Base-by-base conservation (phyloP, 2,113 vertebrate genomes). In the Numida meleagris region DNA sequence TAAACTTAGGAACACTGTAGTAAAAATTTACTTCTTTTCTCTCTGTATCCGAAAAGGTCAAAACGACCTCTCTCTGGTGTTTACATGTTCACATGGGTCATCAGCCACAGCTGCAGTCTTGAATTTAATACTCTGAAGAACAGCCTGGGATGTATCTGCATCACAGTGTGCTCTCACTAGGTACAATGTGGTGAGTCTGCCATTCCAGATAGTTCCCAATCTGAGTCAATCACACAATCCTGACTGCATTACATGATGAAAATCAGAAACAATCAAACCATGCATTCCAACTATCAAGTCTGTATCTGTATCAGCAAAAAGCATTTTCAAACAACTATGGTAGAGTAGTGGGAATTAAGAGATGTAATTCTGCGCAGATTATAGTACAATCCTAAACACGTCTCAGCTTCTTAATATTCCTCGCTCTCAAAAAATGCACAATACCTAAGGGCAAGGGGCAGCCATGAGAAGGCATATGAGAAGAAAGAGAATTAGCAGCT, bases 401-500 rank as follows among this genome's bases (percentile, higher is more conserved):
- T 55, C 21, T 74, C 12, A 7, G 21, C 10, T 90, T 15, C 34
- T 51, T 34, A 82, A 89, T 33, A 81, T 31, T 58, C 21, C 48
- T 36, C 50, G 40, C 40, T 83, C 68, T 81, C 42, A 83, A 55
- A 72, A 89, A 68, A 33, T n/a, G 7, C 27, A 42, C 9, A 15
- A 18, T 10, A 4, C n/a, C 43, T 51, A 53, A 51, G 33, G 77
- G 17, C 20, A 21, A 63, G 50, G 25, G 31, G 57, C 61, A 91
- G 10, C 9, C 19, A 27, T 1, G 2, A 14, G 25, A 70, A 84
- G 23, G 82, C 36, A 80, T 4, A 48, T 1, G 7, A 73, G 68
- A 82, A 88, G 10, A 43, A 82, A 93, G 78, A 88, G 59, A 82
- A 91, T 58, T 59, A 89, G 82, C 51, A 89, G 46, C 48, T 87